Base-by-base conservation (phyloP, 2,113 vertebrate species). In the Riparia riparia region DNA sequence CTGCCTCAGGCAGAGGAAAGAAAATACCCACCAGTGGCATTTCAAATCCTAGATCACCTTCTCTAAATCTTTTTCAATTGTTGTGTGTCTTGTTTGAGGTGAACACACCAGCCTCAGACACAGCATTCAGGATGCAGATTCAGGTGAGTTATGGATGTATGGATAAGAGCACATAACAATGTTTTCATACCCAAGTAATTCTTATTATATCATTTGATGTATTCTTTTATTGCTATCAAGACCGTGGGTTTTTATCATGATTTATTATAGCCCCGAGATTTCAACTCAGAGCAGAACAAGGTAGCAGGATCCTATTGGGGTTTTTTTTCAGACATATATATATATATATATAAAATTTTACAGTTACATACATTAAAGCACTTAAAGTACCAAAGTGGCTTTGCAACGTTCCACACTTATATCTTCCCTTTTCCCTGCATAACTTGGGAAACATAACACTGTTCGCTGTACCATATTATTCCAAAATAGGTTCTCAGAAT, bases 241-340 rank as follows among this genome's bases (percentile, higher is more conserved):
- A 73, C 1, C 2, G 57, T 37, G 14, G 5, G 24, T 9, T 64
- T 47, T 77, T 32, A 82, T 5, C 53, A 24, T 4, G 24, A 45
- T 41, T 53, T 65, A 78, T 49, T 61, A 44, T 6, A 82, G 54
- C 4, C 6, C 37, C 1, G 17, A 70, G n/a, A 69, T 65, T 57
- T 53, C 45, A 82, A 16, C 18, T 60, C 19, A 61, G 60, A n/a
- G 10, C 4, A 3, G n/a, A 50, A 69, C 10, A 56, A 86, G 11
- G 34, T 37, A 61, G 15, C 37, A 21, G 10, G 41, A 47, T 28
- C 29, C 26, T 65, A 26, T 1, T 42, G 1, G 0, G 1, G 6
- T 60, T 89, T 73, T 60, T 31, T 37, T 37, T 37, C 37, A 37
- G 37, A 53, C 17, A 15, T 19, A 15, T 54, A 50, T 17, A 66